Evolutionary conservation across 1,140 invertebrate genomes (phyloP), one percentile per base, ranked within the genome.

Genomic region (Pseudomyrmex sp.): DNA sequence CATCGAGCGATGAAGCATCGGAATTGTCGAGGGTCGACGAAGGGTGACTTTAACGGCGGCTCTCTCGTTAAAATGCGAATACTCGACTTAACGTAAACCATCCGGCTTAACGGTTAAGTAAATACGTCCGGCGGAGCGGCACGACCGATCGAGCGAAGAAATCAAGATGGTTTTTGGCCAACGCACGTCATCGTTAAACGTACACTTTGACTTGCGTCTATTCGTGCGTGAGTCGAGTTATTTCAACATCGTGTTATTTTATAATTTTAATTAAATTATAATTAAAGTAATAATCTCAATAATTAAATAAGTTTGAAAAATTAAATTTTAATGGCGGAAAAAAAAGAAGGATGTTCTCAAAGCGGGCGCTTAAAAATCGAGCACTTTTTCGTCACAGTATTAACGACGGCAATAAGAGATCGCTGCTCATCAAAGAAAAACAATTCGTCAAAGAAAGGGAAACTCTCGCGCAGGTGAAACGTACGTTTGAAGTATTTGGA

Each of bases 21-120:
- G 88, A 91, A 90, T 91, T 91, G 90, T 91, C 73, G 90, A 88
- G 80, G 82, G 85, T 66, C 75, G 70, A 68, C 18, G 66, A 56
- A 77, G 88, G 82, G 65, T 76, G 82, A 82, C 83, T 89, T 86
- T 89, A 89, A 86, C 85, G 70, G 83, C 46, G 76, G 85, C 63
- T 70, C 75, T 91, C 91, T 92, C 90, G 87, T 92, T 92, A 92
- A 92, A 92, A 92, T 85, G 90, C 83, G 90, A 92, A 92, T 91
- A 92, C 89, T 91, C 66, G 89, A 92, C 87, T 92, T 92, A 86
- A 89, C 90, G 69, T 89, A 87, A 90, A 76, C 82, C 86, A 90
- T 89, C 87, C 76, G 83, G 82, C 82, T 86, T 88, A 68, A 88
- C 86, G 88, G 73, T 84, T 85, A 90, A 89, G 90, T 91, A 91